Evolutionary conservation across 2,888 invertebrate genomes (phyloP).

Genomic region (Drosophila rellima): DNA sequence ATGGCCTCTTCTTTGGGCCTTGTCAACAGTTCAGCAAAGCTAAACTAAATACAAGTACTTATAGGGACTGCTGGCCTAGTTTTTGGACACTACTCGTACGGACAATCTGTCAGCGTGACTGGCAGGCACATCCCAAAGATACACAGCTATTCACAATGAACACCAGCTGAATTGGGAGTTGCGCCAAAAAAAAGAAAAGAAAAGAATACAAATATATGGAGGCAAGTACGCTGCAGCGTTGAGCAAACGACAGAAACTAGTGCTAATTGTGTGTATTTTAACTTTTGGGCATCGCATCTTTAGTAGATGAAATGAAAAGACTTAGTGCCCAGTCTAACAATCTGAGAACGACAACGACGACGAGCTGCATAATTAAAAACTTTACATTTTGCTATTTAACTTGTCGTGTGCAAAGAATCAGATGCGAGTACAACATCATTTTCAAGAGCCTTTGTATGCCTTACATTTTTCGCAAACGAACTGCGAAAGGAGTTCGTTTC

Average conservation of each 20-base stretch:
- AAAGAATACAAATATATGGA: conserved; percentile 17
- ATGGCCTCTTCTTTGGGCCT: conserved; percentile 24
- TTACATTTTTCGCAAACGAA: conserved; percentile 31
- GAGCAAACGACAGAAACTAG: conserved; percentile 64
- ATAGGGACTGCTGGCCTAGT: conserved; percentile 58
- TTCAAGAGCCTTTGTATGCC: conserved; percentile 33
- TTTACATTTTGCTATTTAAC: conserved; percentile 78
- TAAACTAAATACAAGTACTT: conserved; percentile 60
- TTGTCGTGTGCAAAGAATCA: conserved; percentile 72
- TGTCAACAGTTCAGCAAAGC: conserved; percentile 47
- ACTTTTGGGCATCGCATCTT: conserved; percentile 67
- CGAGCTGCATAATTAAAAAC: conserved; percentile 82
- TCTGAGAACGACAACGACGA: conserved; percentile 32
- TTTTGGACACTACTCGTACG: conserved; percentile 28
- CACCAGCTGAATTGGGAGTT: conserved; percentile 39
- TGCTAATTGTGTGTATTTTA: conserved; percentile 81
- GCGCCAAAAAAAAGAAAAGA: conserved; percentile 26
- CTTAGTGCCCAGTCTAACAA: conserved; percentile 36
- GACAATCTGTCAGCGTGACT: not conserved
- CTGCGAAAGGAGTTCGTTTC: conserved; percentile 41
- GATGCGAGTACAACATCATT: conserved; percentile 54
- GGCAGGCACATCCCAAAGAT: conserved; percentile 48
- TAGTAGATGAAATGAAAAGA: conserved; percentile 53
- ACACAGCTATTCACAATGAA: conserved; percentile 42
- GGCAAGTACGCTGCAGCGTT: conserved; percentile 30